Conservation (phyloP, 53 echinoderm and acorn worm species). For the Henricia sp. region DNA sequence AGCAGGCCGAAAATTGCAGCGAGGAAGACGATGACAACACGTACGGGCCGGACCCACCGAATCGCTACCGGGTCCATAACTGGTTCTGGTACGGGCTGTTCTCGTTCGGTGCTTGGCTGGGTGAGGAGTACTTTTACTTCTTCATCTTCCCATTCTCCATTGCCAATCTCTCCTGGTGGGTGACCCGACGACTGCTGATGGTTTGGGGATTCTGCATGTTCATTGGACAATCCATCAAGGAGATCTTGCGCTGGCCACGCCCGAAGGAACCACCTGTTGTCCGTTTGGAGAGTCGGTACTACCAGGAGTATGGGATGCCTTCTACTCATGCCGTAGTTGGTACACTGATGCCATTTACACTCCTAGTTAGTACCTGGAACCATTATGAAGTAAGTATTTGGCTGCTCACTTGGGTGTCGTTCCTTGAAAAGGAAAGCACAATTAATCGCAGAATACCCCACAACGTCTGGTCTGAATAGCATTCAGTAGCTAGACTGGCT, state of each 20-base stretch:
- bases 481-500: no score
- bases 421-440: no score
- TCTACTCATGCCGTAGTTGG: constrained; percentile 95
- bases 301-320: constrained; percentile 91
- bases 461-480: no score
- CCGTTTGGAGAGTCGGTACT: constrained; percentile 81
- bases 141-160: constrained; percentile 77
- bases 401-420: no score
- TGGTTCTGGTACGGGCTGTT: constrained; percentile 86
- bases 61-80: constrained; percentile 73
- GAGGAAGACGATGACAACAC: neutral
- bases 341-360: constrained; percentile 78
- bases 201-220: constrained; percentile 93
- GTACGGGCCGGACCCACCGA: neutral
- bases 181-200: constrained; percentile 76
- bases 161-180: constrained; percentile 74
- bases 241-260: constrained; percentile 87
- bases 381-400: constrained; percentile 80
- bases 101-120: constrained; percentile 78
- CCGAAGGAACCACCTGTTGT: constrained; percentile 85
- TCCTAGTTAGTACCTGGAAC: constrained; percentile 73
- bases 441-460: no score
- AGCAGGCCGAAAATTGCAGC: constrained; percentile 5
- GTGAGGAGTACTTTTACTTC: constrained; percentile 88
- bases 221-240: constrained; percentile 86